Percentiles rank a stretch among this genome's conserved stretches.
Conservation (phyloP, 1,140 invertebrate genomes). For the Bombus vancouverensis region DNA sequence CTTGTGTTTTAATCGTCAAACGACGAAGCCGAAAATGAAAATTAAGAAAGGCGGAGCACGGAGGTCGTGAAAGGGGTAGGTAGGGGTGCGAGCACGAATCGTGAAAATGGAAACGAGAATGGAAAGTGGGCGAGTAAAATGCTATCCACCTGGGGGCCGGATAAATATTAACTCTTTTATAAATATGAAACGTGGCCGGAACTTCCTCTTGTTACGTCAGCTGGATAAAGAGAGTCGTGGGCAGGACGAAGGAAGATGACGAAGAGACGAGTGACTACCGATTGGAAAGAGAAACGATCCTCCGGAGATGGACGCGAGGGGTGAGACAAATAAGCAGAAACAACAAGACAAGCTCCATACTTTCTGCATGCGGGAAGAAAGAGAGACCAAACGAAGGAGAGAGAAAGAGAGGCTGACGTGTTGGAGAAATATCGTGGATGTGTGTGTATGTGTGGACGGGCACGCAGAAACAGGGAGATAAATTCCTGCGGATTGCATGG, state of each 20-base stretch:
- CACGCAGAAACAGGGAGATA: conserved; percentile 40
- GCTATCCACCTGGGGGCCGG: not conserved
- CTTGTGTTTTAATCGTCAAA: no score
- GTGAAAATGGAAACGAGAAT: not conserved
- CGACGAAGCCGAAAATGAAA: not conserved
- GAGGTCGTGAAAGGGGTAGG: no score
- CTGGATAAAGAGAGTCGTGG: not conserved
- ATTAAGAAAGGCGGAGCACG: not conserved
- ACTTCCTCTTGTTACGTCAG: conserved; percentile 13
- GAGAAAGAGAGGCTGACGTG: conserved; percentile 5
- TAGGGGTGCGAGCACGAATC: not conserved
- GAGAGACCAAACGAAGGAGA: conserved; percentile 16
- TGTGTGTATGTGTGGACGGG: not conserved
- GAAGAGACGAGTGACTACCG: not conserved
- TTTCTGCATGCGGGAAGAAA: not conserved
- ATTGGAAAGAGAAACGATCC: conserved; percentile 46
- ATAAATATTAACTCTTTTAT: conserved; percentile 58
- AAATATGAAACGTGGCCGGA: conserved; percentile 41
- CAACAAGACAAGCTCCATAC: not conserved
- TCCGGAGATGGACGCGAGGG: conserved; percentile 50
- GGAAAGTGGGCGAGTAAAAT: conserved; percentile 15
- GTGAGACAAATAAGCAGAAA: conserved; percentile 38
- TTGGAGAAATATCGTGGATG: conserved; percentile 31
- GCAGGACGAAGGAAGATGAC: not conserved
- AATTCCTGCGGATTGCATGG: conserved; percentile 45